Base-by-base conservation (phyloP, 2,888 invertebrate genomes). In the Drosophila affinis region DNA sequence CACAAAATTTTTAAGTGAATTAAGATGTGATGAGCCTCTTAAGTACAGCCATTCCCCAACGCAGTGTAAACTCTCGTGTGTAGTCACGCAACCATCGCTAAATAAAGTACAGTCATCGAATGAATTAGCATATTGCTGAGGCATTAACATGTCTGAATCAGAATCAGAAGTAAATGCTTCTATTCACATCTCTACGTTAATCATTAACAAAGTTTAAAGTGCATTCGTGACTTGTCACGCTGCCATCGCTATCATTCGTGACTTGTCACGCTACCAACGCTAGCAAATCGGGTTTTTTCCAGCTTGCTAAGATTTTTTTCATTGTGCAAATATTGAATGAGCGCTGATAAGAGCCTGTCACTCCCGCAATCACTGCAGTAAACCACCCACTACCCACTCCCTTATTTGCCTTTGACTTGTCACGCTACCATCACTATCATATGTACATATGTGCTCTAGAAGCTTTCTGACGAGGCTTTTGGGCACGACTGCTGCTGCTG, bases 401-500 rank as follows among this genome's bases (percentile, higher is more conserved):
- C 47, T 48, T 24, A 24, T 21, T 21, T 21, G 21, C 21, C 21
- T 21, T 18, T 47, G 3, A 21, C 21, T 21, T 21, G 21, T 21
- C 49, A 49, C 49, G 49, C 49, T n/a, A 24, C 49, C 34, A 54
- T 48, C 55, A 18, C 55, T 34, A 24, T 17, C 45, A 52, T 64
- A 17, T 52, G 54, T 48, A 17, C 48, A 52, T 59, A 17, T 52
- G 54, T 48, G 63, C 83, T 77, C 67, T 75, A 83, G 63, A 79
- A 72, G 63, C 51, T 61, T 72, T 70, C 55, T 60, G 62, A 70
- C 39, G 14, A 3, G 39, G 39, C 39, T 7, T 2, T 2, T 7
- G 39, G 14, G 14, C 39, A 39, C 39, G 39, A 60, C 61, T 71
- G 44, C 32, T 53, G 62, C 34, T 39, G 65, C 52, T 88, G 84